Conservation (phyloP, 2,888 invertebrate species). For the Abrostola tripartita region DNA sequence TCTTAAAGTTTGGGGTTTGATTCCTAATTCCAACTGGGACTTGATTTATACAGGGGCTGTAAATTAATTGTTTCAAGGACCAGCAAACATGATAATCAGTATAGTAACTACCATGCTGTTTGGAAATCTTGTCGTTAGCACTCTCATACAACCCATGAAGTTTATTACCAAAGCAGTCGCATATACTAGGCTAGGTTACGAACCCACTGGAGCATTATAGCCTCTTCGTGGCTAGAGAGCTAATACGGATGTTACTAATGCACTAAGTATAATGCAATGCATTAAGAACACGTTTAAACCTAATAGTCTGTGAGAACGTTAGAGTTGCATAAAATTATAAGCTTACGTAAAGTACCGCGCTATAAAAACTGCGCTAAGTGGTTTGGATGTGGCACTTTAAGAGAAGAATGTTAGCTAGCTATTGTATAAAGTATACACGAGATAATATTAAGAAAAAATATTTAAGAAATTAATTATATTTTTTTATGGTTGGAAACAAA, state of each 20-base stretch:
- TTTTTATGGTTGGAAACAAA: background rate
- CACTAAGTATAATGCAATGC: conserved; percentile 11
- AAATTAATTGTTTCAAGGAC: too few species aligned
- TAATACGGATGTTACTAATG: conserved; percentile 11
- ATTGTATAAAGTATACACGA: background rate
- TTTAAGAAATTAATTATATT: background rate
- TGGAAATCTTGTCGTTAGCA: too few species aligned
- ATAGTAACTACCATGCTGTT: too few species aligned
- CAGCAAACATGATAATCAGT: too few species aligned
- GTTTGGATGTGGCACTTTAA: background rate
- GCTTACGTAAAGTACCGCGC: background rate
- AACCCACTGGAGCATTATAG: conserved; percentile 1
- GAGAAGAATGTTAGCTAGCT: background rate
- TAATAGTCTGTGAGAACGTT: conserved; percentile 6
- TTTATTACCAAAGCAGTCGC: background rate
- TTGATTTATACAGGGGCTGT: too few species aligned
- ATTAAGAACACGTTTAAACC: conserved; percentile 18
- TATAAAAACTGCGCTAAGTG: conserved; percentile 3
- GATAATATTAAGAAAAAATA: background rate
- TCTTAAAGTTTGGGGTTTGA: too few species aligned
- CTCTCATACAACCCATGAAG: conserved; percentile 9
- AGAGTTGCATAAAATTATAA: conserved; percentile 2
- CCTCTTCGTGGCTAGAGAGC: background rate
- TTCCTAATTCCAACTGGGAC: too few species aligned
- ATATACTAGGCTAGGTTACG: background rate